Percentiles rank a stretch among this genome's conserved stretches.
Evolutionary conservation across 1,140 invertebrate species (phyloP).

Genomic region (Drosophila sp.): DNA sequence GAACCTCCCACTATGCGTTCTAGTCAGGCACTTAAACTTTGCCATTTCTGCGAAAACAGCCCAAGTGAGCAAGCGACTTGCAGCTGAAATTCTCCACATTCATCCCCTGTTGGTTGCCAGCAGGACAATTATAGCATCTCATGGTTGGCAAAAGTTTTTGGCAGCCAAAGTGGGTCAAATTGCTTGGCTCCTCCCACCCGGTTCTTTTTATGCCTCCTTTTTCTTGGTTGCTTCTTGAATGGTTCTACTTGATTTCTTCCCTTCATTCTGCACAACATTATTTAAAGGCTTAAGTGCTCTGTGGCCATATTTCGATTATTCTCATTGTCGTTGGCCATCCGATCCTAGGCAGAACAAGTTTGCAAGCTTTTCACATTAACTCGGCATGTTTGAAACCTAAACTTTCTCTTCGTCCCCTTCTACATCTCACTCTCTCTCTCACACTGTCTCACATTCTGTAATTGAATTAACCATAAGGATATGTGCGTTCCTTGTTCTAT

Average conservation of each 20-base stretch:
- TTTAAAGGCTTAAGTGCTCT: constrained; percentile 36
- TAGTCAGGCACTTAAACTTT: constrained; percentile 29
- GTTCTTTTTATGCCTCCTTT: neutral
- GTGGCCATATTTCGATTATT: constrained; percentile 14
- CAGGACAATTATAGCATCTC: constrained; percentile 16
- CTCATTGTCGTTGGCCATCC: constrained; percentile 3
- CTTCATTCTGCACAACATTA: constrained; percentile 17
- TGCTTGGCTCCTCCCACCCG: neutral
- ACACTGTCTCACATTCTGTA: constrained; percentile 7
- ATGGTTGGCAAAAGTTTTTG: constrained; percentile 38
- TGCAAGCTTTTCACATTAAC: constrained; percentile 26
- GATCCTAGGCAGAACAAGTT: neutral
- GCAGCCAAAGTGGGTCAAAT: constrained; percentile 46
- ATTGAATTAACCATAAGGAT: constrained; percentile 40
- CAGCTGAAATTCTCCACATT: constrained; percentile 16
- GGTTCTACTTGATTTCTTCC: constrained; percentile 6
- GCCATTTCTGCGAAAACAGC: constrained; percentile 21
- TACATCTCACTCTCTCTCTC: neutral
- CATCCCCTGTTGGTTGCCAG: constrained; percentile 18
- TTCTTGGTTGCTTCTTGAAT: constrained; percentile 9
- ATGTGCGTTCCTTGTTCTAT: constrained; percentile 28
- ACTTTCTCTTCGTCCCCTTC: constrained; percentile 14
- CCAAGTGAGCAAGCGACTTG: constrained; percentile 6
- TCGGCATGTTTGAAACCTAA: constrained; percentile 16
- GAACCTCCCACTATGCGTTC: constrained; percentile 11